Conservation (phyloP, 2,888 invertebrate genomes). For the Cryptosula pallasiana region DNA sequence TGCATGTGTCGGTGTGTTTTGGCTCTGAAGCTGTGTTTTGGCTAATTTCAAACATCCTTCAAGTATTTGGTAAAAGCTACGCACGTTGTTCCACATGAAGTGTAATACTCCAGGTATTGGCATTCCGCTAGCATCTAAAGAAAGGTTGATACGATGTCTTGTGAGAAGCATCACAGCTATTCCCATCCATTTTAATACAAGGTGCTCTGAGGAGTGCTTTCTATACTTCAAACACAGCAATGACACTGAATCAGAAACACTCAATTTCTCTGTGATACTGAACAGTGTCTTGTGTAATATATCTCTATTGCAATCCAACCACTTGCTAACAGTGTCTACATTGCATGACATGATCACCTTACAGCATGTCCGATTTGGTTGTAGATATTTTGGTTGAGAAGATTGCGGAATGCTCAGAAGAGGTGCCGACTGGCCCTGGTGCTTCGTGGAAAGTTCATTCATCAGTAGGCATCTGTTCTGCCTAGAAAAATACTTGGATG, state of each 20-base stretch:
- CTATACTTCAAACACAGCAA: not conserved
- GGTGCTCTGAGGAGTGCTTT: not conserved
- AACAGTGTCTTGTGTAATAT: not conserved
- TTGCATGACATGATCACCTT: not conserved
- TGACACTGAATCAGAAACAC: not conserved
- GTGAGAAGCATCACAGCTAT: not conserved
- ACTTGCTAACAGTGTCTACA: not conserved
- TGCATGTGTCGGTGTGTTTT: not conserved
- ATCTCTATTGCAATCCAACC: constrained; percentile 15
- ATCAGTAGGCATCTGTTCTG: no score
- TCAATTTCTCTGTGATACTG: not conserved
- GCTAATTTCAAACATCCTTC: constrained; percentile 1
- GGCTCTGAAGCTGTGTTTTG: not conserved
- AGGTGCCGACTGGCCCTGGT: no score
- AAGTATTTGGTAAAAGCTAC: not conserved
- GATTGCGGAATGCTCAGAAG: not conserved
- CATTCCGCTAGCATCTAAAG: not conserved
- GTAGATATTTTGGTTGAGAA: not conserved
- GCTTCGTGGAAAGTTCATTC: no score
- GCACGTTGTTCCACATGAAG: not conserved
- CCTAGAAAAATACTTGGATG: no score
- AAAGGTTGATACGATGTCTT: not conserved
- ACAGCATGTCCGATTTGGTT: not conserved
- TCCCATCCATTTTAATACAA: constrained; percentile 11
- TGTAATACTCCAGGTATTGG: not conserved